phyloP scores from a whole-genome alignment of 2,888 invertebrate genomes.

The Luperina testacea region DNA sequence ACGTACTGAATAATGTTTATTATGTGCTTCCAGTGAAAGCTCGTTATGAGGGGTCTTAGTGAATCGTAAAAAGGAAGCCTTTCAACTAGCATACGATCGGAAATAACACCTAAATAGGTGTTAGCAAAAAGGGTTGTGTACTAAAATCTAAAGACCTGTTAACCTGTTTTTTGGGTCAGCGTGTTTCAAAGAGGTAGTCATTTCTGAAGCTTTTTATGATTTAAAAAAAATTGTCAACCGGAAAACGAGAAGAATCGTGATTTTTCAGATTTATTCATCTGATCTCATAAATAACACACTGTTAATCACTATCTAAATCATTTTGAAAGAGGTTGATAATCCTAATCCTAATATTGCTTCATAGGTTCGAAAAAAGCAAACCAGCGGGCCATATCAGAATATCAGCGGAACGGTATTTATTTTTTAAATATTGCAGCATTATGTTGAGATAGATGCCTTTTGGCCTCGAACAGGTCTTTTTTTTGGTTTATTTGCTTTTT shows the following conservation, averaged over 20 bases:
- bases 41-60: constrained; percentile 33
- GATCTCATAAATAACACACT: too few species aligned
- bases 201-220: background rate
- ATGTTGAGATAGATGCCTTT: too few species aligned
- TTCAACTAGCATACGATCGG: constrained; percentile 44
- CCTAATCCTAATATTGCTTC: too few species aligned
- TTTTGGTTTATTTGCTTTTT: too few species aligned
- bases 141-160: constrained; percentile 52
- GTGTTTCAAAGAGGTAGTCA: constrained; percentile 7
- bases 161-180: constrained; percentile 29
- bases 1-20: constrained; percentile 51
- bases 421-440: too few species aligned
- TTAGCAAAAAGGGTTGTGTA: constrained; percentile 54
- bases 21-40: constrained; percentile 38
- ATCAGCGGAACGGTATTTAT: too few species aligned
- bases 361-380: too few species aligned
- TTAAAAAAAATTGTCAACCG: background rate
- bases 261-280: background rate
- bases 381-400: too few species aligned
- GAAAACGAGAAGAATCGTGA: too few species aligned
- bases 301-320: too few species aligned
- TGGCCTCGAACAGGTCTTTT: too few species aligned
- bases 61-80: constrained; percentile 38
- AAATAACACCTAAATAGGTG: constrained; percentile 38
- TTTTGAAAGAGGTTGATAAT: too few species aligned